Evolutionary conservation across 2,888 invertebrate genomes (phyloP).

Genomic region (Noctuana brunneofusca): DNA sequence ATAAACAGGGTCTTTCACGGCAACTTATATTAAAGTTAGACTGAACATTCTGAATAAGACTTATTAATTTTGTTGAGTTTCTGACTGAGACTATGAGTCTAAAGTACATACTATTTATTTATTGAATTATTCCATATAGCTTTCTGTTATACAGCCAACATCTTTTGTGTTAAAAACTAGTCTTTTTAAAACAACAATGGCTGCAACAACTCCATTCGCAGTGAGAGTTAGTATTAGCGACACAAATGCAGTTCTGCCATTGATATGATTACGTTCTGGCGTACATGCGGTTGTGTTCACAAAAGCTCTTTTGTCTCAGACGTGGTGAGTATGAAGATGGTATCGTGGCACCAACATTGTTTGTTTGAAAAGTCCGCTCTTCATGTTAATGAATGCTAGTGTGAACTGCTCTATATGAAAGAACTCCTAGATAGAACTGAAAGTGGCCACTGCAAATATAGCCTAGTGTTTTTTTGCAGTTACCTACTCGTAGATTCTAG

Average conservation of each 20-base stretch:
- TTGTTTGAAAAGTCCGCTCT: not conserved
- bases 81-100: too few species aligned
- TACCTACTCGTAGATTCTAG: not conserved
- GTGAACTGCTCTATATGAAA: not conserved
- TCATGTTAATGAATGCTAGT: constrained; percentile 2
- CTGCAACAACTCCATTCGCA: not conserved
- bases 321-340: not conserved
- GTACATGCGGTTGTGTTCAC: constrained; percentile 5
- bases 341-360: not conserved
- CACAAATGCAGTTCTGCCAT: not conserved
- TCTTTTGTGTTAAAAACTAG: not conserved
- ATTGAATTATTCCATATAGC: too few species aligned
- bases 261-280: not conserved
- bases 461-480: not conserved
- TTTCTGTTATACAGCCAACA: too few species aligned
- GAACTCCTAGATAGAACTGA: not conserved
- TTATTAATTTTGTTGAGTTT: too few species aligned
- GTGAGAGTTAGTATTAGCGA: not conserved
- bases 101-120: too few species aligned
- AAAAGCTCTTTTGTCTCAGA: constrained; percentile 12
- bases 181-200: not conserved
- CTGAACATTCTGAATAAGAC: too few species aligned
- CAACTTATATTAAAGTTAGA: too few species aligned
- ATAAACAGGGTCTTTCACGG: too few species aligned
- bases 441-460: not conserved